phyloP scores from a whole-genome alignment of 2,113 vertebrate species.

The Ptilonorhynchus violaceus region DNA sequence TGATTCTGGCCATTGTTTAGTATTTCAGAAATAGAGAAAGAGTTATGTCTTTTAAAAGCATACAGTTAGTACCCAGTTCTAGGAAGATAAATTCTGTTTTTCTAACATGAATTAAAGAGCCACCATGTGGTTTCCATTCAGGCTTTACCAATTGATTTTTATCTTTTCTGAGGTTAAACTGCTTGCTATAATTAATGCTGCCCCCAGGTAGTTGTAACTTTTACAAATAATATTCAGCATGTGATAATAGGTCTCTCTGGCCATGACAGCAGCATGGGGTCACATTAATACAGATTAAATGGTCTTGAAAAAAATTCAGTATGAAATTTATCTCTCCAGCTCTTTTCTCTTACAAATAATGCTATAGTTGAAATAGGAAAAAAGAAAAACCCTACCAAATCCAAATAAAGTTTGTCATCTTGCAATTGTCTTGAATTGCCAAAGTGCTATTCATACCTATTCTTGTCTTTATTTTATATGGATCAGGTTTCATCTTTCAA shows the following conservation, averaged over 20 bases:
- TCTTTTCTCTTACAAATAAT: not conserved
- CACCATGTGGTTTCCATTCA: constrained; percentile 1
- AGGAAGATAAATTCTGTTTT: not conserved
- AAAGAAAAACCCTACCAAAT: not conserved
- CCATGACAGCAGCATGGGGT: constrained; percentile 2
- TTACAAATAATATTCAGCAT: constrained; percentile 30
- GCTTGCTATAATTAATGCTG: constrained; percentile 30
- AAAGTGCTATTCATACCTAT: not conserved
- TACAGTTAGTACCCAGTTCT: not conserved
- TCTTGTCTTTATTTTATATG: not conserved
- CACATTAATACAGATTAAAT: constrained; percentile 38
- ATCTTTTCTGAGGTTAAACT: constrained; percentile 6
- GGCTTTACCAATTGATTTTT: not conserved
- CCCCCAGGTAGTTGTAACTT: not conserved
- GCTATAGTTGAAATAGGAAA: not conserved
- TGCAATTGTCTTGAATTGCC: not conserved
- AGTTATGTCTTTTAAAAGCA: not conserved
- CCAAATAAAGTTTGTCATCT: not conserved
- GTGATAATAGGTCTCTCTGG: constrained; percentile 20
- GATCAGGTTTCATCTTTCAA: not conserved
- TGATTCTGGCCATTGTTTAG: not conserved
- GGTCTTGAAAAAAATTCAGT: not conserved
- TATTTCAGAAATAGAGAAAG: not conserved
- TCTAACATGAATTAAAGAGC: not conserved
- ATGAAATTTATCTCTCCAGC: not conserved